Evolutionary conservation across 2,113 vertebrate species (phyloP).

Genomic region (Neopipo cinnamomea): DNA sequence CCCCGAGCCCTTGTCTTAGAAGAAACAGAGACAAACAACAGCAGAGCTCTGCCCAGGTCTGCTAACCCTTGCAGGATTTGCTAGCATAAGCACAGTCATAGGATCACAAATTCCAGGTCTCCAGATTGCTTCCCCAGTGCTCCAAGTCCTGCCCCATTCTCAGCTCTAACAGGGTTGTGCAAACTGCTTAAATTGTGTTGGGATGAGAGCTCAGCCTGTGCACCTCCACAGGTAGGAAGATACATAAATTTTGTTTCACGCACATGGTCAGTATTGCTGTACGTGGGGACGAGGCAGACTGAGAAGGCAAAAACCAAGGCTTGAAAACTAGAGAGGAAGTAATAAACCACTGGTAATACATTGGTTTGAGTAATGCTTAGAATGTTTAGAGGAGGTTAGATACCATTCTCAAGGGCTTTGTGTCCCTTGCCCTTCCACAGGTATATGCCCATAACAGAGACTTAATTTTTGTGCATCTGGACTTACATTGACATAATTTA

Average conservation of each 20-base stretch:
- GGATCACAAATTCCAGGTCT: background rate
- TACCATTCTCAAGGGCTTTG: background rate
- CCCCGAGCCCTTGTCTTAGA: rapidly evolving
- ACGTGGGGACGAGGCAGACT: background rate
- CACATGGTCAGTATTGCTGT: background rate
- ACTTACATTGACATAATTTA: background rate
- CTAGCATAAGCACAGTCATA: background rate
- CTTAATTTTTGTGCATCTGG: background rate
- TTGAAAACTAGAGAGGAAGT: background rate
- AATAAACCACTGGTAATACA: background rate
- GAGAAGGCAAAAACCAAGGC: background rate
- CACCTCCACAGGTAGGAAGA: background rate
- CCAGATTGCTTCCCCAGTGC: background rate
- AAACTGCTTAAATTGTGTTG: background rate
- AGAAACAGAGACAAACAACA: background rate
- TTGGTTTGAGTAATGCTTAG: background rate
- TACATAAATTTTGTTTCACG: background rate
- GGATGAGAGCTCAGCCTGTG: background rate
- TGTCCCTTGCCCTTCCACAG: background rate
- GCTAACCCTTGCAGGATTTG: background rate
- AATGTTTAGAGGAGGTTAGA: background rate
- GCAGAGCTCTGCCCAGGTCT: background rate
- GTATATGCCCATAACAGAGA: background rate
- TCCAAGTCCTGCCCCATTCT: background rate
- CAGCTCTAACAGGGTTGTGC: background rate